Evolutionary conservation across 2,888 invertebrate genomes (phyloP).

Genomic region (Halictus ligatus): DNA sequence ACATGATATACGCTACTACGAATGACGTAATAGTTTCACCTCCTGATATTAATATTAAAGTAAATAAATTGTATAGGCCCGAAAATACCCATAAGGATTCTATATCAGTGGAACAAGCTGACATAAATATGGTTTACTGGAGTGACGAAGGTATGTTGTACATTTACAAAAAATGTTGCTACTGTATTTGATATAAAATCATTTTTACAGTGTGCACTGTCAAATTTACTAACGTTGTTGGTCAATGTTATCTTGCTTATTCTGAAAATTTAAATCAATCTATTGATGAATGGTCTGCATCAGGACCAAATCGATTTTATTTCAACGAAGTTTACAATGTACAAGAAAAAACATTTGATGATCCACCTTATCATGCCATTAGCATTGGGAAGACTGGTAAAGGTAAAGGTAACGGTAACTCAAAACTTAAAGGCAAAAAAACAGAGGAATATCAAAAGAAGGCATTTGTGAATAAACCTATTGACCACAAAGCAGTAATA

Average conservation of each 20-base stretch:
- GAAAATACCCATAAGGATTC: conserved; percentile 89
- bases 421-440: conserved; percentile 86
- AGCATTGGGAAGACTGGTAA: conserved; percentile 87
- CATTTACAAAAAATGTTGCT: not conserved
- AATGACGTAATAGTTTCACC: conserved; percentile 85
- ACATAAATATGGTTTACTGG: conserved; percentile 92
- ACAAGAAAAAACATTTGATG: conserved; percentile 85
- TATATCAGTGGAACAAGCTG: conserved; percentile 86
- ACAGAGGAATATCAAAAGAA: conserved; percentile 66
- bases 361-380: conserved; percentile 87
- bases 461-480: conserved; percentile 74
- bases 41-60: conserved; percentile 88
- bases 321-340: conserved; percentile 89
- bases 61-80: conserved; percentile 90
- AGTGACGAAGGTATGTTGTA: conserved; percentile 88
- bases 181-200: conserved; percentile 16
- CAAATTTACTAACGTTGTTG: conserved; percentile 87
- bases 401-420: conserved; percentile 90
- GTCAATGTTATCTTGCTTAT: conserved; percentile 89
- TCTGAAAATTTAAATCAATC: conserved; percentile 87
- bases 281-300: conserved; percentile 86
- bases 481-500: conserved; percentile 82
- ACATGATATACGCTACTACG: conserved; percentile 87
- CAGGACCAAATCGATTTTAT: conserved; percentile 90
- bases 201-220: conserved; percentile 85